phyloP scores from a whole-genome alignment of 2,797 vertebrate genomes.

The Cryptoblepharus egeriae region DNA sequence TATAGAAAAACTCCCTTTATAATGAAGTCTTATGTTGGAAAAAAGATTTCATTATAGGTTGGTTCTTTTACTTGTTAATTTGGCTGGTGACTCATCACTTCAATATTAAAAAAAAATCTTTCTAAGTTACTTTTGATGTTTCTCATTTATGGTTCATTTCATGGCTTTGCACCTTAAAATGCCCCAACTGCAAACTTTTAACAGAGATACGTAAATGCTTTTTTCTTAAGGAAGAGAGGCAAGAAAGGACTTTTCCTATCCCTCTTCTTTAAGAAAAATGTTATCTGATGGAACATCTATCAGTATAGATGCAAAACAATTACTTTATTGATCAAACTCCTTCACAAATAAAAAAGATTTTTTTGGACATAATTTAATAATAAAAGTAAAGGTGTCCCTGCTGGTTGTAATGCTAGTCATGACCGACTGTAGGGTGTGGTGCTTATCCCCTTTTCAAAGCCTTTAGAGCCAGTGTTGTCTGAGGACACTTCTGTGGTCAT shows the following conservation, averaged over 20 bases:
- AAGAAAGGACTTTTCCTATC: background rate
- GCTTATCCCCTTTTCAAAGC: too few species aligned
- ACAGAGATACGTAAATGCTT: constrained; percentile 72
- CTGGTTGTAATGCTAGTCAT: too few species aligned
- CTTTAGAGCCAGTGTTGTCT: too few species aligned
- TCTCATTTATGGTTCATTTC: constrained; percentile 81
- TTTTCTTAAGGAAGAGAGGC: constrained; percentile 63
- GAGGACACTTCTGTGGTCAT: too few species aligned
- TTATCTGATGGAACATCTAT: constrained; percentile 34
- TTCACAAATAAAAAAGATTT: too few species aligned
- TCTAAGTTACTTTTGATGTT: constrained; percentile 84
- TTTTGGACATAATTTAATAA: too few species aligned
- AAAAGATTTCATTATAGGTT: constrained; percentile 82
- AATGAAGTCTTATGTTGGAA: constrained; percentile 86
- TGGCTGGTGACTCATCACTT: constrained; percentile 81
- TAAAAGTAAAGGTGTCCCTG: too few species aligned
- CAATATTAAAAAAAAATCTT: constrained; percentile 81
- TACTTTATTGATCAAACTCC: constrained; percentile 36
- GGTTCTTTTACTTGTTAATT: constrained; percentile 84
- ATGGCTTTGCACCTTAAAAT: constrained; percentile 77
- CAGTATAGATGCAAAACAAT: constrained; percentile 13
- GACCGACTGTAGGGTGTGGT: too few species aligned
- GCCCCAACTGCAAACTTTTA: constrained; percentile 79
- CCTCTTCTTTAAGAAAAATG: constrained; percentile 49
- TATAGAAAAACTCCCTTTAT: constrained; percentile 84